These are phyloP conservation scores for Grammomys dolichurus DNA, from an alignment of 2,113 vertebrate species.

Conservation along the genomic window DNA sequence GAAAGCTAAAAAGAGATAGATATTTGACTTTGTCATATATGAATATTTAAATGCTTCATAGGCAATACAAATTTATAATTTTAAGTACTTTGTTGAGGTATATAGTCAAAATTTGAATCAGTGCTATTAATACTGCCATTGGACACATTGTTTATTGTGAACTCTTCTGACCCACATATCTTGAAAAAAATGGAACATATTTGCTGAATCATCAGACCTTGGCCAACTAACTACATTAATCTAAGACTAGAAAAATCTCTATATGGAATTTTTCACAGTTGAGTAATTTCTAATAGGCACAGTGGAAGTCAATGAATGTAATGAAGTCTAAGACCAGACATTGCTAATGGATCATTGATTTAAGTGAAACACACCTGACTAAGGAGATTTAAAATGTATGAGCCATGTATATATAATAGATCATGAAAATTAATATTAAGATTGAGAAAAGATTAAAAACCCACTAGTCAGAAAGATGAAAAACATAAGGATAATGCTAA, in stretches of 20 bases:
- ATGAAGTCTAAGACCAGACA: neutral
- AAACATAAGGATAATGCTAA: neutral
- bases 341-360: neutral
- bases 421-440: neutral
- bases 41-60: neutral
- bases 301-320: neutral
- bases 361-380: neutral
- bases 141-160: neutral
- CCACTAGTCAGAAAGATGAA: neutral
- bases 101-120: neutral
- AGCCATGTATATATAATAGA: neutral
- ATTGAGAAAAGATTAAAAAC: neutral
- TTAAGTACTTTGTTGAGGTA: neutral
- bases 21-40: neutral
- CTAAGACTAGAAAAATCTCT: neutral
- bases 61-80: neutral
- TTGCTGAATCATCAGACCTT: neutral
- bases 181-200: neutral
- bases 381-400: neutral
- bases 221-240: neutral
- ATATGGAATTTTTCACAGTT: neutral
- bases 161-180: neutral
- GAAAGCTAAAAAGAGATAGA: neutral
- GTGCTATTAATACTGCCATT: neutral
- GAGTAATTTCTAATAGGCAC: neutral